Base-by-base conservation (phyloP, 2,113 vertebrate species). In the Apistogramma diplotaenia region DNA sequence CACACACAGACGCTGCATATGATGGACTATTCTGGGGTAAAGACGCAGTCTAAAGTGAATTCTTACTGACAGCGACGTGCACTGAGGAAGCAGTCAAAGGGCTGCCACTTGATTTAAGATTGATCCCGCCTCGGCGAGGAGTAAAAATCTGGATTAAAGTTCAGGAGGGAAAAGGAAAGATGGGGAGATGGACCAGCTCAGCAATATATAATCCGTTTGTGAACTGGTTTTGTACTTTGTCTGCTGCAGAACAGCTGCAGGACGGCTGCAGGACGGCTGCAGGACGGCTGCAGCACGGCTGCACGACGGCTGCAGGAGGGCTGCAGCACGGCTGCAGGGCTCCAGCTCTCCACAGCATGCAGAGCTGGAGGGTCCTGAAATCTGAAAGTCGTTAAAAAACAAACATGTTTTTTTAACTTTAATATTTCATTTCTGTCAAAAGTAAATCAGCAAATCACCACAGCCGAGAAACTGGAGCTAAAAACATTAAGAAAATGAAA, bases 11-110 rank as follows among this genome's bases (percentile, higher is more conserved):
- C 3, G n/a, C 33, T 77, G 56, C 40, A 37, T 19, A 55, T 59
- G 74, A 75, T 70, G 86, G 86, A 82, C 74, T 79, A 80, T 81
- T 83, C 82, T 82, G 29, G 67, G 73, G 6, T 57, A 55, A 49
- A 61, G 76, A 85, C 18, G 71, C 71, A 49, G 46, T 55, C 31
- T 29, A 18, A 78, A 75, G 81, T 58, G 76, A 81, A 67, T 82
- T 83, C 67, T 71, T 35, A 55, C 78, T 40, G 59, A 78, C 62
- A 74, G 25, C 12, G 61, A 73, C 2, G 9, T 55, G 25, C 65
- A 56, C 35, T 59, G 67, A 70, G 25, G 43, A 70, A 70, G 29
- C 43, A 70, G 65, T 70, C 6, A 10, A 62, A 23, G 49, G 31
- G 23, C 5, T 74, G 25, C n/a, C 43, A 3, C 55, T 51, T 31